Conservation (phyloP, 2,888 invertebrate genomes). For the Germaria angustata region DNA sequence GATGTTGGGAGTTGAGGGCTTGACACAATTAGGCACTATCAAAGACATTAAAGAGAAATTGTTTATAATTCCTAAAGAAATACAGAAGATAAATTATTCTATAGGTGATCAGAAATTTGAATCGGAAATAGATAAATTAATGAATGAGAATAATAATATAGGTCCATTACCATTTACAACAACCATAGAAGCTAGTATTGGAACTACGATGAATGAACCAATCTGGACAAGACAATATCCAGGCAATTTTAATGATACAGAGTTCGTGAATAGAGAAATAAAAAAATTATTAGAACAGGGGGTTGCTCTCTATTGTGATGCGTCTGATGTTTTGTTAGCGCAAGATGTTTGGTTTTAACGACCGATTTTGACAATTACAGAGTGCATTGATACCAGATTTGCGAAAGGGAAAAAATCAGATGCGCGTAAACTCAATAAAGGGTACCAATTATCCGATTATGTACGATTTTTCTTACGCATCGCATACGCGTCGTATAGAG, state of each 20-base stretch:
- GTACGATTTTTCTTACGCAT: too few relatives aligned
- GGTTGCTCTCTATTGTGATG: too few relatives aligned
- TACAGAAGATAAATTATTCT: conserved; percentile 3
- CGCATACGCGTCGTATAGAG: too few relatives aligned
- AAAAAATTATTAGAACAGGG: conserved; percentile 15
- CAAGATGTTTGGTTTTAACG: too few relatives aligned
- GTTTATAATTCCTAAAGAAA: not conserved
- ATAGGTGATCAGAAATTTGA: conserved; percentile 2
- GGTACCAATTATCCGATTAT: too few relatives aligned
- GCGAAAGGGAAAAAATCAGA: too few relatives aligned
- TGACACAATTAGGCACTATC: not conserved
- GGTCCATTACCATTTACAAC: conserved; percentile 21
- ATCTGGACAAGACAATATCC: conserved; percentile 19
- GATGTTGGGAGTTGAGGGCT: conserved; percentile 14
- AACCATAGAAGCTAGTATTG: conserved; percentile 12
- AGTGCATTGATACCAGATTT: too few relatives aligned
- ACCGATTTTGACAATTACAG: too few relatives aligned
- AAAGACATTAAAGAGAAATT: not conserved
- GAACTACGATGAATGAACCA: not conserved
- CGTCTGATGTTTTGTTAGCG: too few relatives aligned
- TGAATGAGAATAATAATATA: conserved; percentile 24
- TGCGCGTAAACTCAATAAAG: too few relatives aligned
- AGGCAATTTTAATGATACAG: conserved; percentile 7
- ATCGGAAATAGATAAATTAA: not conserved
- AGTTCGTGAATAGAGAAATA: conserved; percentile 24